Evolutionary conservation across 2,797 vertebrate species (phyloP), one percentile per base, ranked within the genome.

Genomic region (Bradypodion pumilum): DNA sequence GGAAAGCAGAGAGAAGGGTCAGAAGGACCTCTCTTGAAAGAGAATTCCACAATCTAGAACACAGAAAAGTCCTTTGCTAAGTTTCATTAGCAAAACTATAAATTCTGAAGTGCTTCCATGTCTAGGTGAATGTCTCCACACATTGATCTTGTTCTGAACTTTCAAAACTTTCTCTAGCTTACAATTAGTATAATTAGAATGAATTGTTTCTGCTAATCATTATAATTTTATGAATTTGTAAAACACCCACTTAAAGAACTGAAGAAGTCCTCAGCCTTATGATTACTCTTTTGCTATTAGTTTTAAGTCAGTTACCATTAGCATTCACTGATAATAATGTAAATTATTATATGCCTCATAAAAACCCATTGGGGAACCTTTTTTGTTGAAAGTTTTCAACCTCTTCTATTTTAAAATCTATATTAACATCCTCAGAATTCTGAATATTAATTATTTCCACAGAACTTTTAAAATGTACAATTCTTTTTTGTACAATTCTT

Each of bases 201-300:
- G 5, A 75, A 4, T n/a, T 15, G 13, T 10, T 65, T 44, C 42
- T 49, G 40, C 59, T 73, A 62, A 62, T 56, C 19, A 27, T 46
- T 81, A 74, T 72, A 80, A 70, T 56, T 16, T 19, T 56, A 40
- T 60, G 60, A 46, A 76, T 42, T 32, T 68, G 37, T 9, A 66
- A 83, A 80, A 7, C 21, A 60, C 8, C 4, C 62, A n/a, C 46
- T 75, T 65, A 75, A 69, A 8, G 1, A 44, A 42, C 46, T 60
- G 2, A 75, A 81, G 29, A 74, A 49, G 8, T 52, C n/a, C 60
- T 56, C 46, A 21, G 19, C 35, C 19, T 74, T 27, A 72, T 69
- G 15, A 69, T 79, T 81, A 80, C 29, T 59, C 8, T 62, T 65
- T 80, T 69, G 62, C 40, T 75, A 37, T 62, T 81, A 75, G 40